Conservation (phyloP, 2,797 vertebrate species). For the Eulemur coronatus region DNA sequence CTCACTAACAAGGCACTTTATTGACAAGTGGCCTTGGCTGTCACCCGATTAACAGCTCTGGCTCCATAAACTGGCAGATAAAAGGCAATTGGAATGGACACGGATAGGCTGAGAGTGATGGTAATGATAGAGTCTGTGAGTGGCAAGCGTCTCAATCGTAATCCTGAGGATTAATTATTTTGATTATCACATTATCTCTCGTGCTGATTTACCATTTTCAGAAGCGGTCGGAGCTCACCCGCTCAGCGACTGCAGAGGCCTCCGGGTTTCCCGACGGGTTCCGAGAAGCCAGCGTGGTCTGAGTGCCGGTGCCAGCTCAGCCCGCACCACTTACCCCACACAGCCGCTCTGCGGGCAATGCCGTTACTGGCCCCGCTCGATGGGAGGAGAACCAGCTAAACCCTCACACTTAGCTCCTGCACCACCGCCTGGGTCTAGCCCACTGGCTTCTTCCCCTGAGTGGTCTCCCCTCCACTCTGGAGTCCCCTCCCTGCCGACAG, state of each 20-base stretch:
- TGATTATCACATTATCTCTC: neutral
- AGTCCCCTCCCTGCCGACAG: neutral
- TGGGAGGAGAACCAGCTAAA: too few relatives aligned
- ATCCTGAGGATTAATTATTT: conserved; percentile 1
- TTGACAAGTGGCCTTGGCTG: neutral
- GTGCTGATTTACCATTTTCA: neutral
- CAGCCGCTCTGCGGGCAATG: neutral
- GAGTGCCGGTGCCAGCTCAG: too few relatives aligned
- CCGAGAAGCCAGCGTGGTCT: neutral
- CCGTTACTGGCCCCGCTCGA: neutral
- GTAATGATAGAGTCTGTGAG: neutral
- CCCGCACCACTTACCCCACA: neutral
- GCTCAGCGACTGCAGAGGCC: accelerated
- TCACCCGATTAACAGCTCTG: neutral
- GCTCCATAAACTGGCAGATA: neutral
- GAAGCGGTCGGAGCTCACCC: neutral
- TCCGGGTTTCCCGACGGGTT: neutral
- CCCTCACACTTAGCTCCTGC: neutral
- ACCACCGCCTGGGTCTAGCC: neutral
- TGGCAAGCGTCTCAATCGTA: neutral
- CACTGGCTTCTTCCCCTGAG: neutral
- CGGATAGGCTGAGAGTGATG: neutral
- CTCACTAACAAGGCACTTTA: neutral
- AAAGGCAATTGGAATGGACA: neutral
- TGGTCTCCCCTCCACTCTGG: neutral